Conservation (phyloP, 2,797 vertebrate species). For the Acanthurus tractus region DNA sequence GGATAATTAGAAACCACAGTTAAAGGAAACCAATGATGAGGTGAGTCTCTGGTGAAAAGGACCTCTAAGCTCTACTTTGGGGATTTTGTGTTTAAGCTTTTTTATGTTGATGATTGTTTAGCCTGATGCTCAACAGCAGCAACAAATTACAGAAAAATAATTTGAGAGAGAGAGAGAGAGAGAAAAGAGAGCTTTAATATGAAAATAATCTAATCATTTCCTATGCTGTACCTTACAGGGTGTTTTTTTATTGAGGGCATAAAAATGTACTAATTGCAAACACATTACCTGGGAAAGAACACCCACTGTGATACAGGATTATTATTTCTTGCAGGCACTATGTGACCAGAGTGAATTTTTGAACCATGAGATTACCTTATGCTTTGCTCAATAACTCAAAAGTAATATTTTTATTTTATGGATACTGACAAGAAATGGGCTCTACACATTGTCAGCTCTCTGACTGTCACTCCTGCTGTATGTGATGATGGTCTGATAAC, state of each 20-base stretch:
- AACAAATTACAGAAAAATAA: constrained; percentile 9
- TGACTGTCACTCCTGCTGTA: not conserved
- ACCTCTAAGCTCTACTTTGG: not conserved
- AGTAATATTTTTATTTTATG: constrained; percentile 15
- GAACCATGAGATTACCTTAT: constrained; percentile 19
- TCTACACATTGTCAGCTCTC: constrained; percentile 1
- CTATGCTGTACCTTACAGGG: not conserved
- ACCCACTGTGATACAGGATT: constrained; percentile 28
- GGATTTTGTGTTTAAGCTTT: not conserved
- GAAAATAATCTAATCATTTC: constrained; percentile 27
- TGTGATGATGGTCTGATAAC: not conserved
- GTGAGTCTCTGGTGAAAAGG: not conserved
- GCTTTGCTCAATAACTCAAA: constrained; percentile 16
- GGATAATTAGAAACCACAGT: not conserved
- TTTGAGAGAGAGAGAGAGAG: not conserved
- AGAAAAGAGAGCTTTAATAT: not conserved
- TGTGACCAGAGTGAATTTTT: constrained; percentile 16
- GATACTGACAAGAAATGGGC: not conserved
- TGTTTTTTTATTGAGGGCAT: constrained; percentile 26
- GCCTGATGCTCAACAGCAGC: constrained; percentile 3
- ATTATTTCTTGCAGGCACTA: constrained; percentile 16
- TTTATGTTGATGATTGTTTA: constrained; percentile 8
- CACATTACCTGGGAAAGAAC: constrained; percentile 44
- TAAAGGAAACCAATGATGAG: not conserved
- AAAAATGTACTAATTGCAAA: constrained; percentile 55